These are phyloP conservation scores for Ploceus nigricollis DNA, from an alignment of 2,113 vertebrate species.

Conservation along the genomic window DNA sequence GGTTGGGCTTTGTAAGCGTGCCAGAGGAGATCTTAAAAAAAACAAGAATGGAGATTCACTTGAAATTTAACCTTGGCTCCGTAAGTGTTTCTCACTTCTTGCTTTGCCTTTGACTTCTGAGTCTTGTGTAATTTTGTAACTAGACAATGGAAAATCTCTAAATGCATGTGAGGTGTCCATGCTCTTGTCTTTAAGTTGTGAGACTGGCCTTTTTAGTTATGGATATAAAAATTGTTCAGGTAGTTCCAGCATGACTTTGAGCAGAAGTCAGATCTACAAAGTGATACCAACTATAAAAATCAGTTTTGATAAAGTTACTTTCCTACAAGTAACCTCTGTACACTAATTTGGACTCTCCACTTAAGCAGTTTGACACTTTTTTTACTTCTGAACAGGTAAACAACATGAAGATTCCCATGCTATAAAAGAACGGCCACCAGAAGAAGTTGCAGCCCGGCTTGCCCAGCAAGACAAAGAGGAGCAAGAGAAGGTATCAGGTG, in stretches of 20 bases:
- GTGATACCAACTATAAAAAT: not conserved
- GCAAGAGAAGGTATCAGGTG: constrained; percentile 77
- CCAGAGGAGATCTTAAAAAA: not conserved
- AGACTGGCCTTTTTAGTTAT: not conserved
- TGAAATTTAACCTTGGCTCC: not conserved
- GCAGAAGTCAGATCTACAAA: not conserved
- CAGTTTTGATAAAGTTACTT: not conserved
- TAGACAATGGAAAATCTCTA: not conserved
- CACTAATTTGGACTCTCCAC: not conserved
- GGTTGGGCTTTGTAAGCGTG: not conserved
- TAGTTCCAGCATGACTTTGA: not conserved
- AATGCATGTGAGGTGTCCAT: not conserved
- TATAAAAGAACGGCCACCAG: constrained; percentile 77
- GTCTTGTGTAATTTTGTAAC: not conserved
- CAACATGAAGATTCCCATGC: constrained; percentile 46
- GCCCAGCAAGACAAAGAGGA: constrained; percentile 86
- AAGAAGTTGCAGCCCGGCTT: constrained; percentile 88
- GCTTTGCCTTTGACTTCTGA: not conserved
- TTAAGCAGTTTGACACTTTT: constrained; percentile 18
- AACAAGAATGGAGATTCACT: not conserved
- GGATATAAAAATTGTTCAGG: not conserved
- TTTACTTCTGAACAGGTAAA: constrained; percentile 62
- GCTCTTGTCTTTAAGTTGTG: not conserved
- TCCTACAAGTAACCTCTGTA: not conserved
- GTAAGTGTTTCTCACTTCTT: not conserved